These are phyloP conservation scores for Asobara japonica DNA, from an alignment of 1,140 invertebrate genomes.

Conservation along the genomic window DNA sequence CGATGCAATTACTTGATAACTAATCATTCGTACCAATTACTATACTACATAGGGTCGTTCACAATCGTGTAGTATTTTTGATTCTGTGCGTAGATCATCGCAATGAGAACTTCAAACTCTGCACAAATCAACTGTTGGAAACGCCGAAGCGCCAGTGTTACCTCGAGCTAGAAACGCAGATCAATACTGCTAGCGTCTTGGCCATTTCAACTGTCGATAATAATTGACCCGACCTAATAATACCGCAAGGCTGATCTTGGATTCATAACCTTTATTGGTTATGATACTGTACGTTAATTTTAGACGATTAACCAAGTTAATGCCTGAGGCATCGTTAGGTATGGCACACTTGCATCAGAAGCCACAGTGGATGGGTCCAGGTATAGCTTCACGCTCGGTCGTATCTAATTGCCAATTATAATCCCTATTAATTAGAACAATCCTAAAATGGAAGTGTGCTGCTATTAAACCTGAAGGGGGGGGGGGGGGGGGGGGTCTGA, in stretches of 20 bases:
- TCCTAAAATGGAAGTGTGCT: slow-evolving; percentile 54
- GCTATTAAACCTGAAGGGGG: slow-evolving; percentile 32
- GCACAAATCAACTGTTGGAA: too few relatives aligned
- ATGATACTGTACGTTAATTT: slow-evolving; percentile 10
- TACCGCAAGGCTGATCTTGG: not conserved
- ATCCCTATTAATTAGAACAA: slow-evolving; percentile 64
- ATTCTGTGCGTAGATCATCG: too few relatives aligned
- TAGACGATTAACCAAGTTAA: slow-evolving; percentile 3
- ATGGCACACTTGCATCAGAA: slow-evolving; percentile 20
- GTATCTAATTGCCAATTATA: slow-evolving; percentile 63
- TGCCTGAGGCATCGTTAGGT: slow-evolving; percentile 10
- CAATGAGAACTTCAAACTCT: too few relatives aligned
- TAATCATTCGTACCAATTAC: too few relatives aligned
- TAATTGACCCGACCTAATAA: not conserved
- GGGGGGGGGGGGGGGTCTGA: slow-evolving; percentile 2
- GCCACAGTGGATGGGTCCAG: not conserved
- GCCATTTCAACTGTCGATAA: not conserved
- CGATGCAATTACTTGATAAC: too few relatives aligned
- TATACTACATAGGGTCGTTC: too few relatives aligned
- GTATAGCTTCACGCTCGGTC: slow-evolving; percentile 10
- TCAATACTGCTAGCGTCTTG: not conserved
- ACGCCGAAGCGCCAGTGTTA: too few relatives aligned
- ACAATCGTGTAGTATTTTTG: too few relatives aligned
- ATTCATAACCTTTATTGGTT: slow-evolving; percentile 11
- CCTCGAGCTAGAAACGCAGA: too few relatives aligned